Percentiles rank a stretch among this genome's conserved stretches.
Conservation (phyloP, 2,797 vertebrate genomes). For the Xiphophorus birchmanni region DNA sequence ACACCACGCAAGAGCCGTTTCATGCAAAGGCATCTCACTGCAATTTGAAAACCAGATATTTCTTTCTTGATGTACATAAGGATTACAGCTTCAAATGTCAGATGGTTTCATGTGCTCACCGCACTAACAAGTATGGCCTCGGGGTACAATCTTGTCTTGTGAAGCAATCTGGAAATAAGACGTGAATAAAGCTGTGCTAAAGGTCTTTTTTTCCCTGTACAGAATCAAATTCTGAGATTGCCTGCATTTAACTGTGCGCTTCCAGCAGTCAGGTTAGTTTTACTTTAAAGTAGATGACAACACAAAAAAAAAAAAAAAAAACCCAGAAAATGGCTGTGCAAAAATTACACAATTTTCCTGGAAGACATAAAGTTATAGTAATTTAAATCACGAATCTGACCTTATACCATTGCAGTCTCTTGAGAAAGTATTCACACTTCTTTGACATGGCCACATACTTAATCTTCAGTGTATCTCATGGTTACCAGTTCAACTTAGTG, state of each 20-base stretch:
- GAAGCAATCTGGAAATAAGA: constrained; percentile 59
- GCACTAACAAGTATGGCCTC: constrained; percentile 57
- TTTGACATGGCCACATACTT: not conserved
- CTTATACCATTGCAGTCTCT: not conserved
- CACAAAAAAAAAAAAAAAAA: not conserved
- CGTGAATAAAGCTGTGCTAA: constrained; percentile 36
- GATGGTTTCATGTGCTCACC: constrained; percentile 35
- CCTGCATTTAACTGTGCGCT: constrained; percentile 14
- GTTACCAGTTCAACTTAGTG: not conserved
- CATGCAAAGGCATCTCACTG: constrained; percentile 44
- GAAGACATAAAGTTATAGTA: not conserved
- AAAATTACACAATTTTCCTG: constrained; percentile 11
- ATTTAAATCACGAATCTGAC: not conserved
- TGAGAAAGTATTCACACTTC: not conserved
- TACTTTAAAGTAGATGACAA: constrained; percentile 15
- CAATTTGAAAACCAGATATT: constrained; percentile 42
- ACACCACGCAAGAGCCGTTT: constrained; percentile 32
- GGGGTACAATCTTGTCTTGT: constrained; percentile 48
- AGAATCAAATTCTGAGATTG: constrained; percentile 45
- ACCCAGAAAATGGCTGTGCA: constrained; percentile 10
- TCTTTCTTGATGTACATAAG: constrained; percentile 34
- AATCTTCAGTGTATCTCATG: not conserved
- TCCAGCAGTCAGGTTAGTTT: constrained; percentile 24
- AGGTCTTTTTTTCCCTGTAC: constrained; percentile 26
- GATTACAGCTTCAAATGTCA: constrained; percentile 25